Evolutionary conservation across 1,140 invertebrate species (phyloP), one percentile per base, ranked within the genome.

Genomic region (Alviniconcha marisindica): DNA sequence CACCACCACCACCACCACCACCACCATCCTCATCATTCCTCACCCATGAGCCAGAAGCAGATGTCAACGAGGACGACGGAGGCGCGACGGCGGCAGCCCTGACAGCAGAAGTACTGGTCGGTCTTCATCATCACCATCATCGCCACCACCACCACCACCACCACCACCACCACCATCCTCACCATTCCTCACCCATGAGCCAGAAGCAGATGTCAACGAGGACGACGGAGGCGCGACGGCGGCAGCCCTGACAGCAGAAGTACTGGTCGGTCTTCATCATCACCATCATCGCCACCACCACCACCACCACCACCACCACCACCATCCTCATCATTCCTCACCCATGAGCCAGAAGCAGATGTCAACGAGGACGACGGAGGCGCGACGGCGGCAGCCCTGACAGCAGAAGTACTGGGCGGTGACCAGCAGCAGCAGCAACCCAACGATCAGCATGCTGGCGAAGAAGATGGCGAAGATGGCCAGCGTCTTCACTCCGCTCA

Each of bases 391-490:
- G 28, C 63, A 31, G n/a, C 63, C 63, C 12, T 66, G 63, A 33
- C 63, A 66, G 28, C 7, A 18, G 28, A 28, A 33, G 36, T 21
- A 66, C 15, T 28, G 4, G 12, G 63, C 7, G 12, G 63, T 66
- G 28, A 66, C 12, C 63, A 66, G 63, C 12, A 66, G 28, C 63
- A 66, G n/a, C 63, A 66, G 63, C 5, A 33, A 0, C 63, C 63
- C 63, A 10, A 66, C 28, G 5, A 33, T 66, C 28, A 33, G 36
- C 3, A 66, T 18, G 31, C 63, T 18, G 63, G 63, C 63, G 63
- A 66, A 66, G 63, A 66, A 66, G n/a, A 66, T 66, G 63, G 63
- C 31, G 1, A 66, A 5, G n/a, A 66, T 66, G 63, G 63, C 63
- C 63, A 66, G 5, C 5, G 28, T 10, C 36, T 66, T 66, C 28